Evolutionary conservation across 2,113 vertebrate genomes (phyloP).

Genomic region (Chloropsis cyanopogon): DNA sequence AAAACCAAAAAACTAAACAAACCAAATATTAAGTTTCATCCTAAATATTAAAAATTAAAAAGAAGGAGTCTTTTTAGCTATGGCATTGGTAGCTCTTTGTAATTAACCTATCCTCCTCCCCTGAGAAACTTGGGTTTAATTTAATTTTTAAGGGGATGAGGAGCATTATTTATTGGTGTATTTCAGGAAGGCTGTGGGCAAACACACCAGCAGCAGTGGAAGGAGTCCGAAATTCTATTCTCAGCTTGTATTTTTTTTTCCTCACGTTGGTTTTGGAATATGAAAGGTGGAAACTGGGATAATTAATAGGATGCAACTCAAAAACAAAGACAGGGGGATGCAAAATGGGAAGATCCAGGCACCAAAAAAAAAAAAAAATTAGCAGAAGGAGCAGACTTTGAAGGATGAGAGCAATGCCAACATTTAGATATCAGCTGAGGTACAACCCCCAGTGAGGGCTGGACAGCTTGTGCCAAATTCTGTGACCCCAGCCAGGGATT

Average conservation of each 20-base stretch:
- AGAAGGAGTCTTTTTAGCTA: neutral
- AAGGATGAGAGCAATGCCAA: neutral
- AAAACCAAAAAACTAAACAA: neutral
- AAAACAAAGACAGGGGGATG: neutral
- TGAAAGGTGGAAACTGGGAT: neutral
- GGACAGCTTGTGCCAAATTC: neutral
- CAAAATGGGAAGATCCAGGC: neutral
- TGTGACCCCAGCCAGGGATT: rapidly evolving
- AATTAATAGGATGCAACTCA: neutral
- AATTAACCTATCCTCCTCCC: slow-evolving; percentile 55
- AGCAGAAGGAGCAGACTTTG: neutral
- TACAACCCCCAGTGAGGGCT: neutral
- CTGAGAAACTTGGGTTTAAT: slow-evolving; percentile 51
- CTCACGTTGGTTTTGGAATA: neutral
- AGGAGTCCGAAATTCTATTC: neutral
- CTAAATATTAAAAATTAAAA: slow-evolving; percentile 39
- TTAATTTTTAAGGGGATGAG: slow-evolving; percentile 51
- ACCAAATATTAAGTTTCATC: neutral
- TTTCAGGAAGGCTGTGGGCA: slow-evolving; percentile 17
- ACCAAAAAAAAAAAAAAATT: neutral
- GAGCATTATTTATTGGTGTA: slow-evolving; percentile 34
- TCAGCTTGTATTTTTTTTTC: neutral
- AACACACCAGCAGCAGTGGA: neutral
- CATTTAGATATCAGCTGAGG: neutral
- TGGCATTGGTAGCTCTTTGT: slow-evolving; percentile 33